A percentile compares a stretch with the other conserved stretches of the same genome.
phyloP scores from a whole-genome alignment of 2,797 vertebrate species.

The Carduelis carduelis region DNA sequence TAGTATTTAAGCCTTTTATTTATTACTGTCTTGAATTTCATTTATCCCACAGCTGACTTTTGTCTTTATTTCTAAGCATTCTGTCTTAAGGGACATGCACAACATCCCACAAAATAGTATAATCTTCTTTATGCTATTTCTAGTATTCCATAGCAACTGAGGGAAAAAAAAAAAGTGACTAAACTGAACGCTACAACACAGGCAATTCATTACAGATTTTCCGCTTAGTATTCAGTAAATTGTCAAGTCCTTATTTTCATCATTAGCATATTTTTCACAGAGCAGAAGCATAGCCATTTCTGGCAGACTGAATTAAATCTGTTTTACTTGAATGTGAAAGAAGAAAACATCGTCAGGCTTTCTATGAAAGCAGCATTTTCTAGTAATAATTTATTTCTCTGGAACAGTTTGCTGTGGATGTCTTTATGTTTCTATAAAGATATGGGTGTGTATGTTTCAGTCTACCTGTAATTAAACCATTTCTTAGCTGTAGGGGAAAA shows the following conservation, averaged over 20 bases:
- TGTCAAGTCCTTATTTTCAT: constrained; percentile 54
- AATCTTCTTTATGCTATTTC: constrained; percentile 42
- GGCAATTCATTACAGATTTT: constrained; percentile 60
- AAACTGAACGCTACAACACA: constrained; percentile 1
- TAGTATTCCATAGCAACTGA: constrained; percentile 29
- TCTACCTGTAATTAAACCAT: constrained; percentile 17
- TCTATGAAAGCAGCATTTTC: constrained; percentile 34
- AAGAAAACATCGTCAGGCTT: constrained; percentile 43
- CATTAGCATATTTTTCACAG: constrained; percentile 56
- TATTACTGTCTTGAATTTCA: constrained; percentile 38
- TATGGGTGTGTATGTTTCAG: not conserved
- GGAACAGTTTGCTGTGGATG: not conserved
- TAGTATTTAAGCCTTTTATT: constrained; percentile 33
- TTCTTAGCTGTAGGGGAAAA: not conserved
- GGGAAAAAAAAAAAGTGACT: not conserved
- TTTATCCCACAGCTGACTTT: constrained; percentile 31
- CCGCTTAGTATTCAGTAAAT: constrained; percentile 51
- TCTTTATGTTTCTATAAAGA: constrained; percentile 5
- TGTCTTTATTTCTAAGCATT: constrained; percentile 33
- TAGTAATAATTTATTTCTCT: constrained; percentile 30
- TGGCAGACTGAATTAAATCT: constrained; percentile 52
- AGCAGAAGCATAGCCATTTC: constrained; percentile 43
- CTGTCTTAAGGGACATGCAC: constrained; percentile 4
- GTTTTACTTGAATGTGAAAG: constrained; percentile 43
- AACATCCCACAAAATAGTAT: constrained; percentile 13